phyloP scores from a whole-genome alignment of 2,888 invertebrate genomes.

The Andrena bucephala region DNA sequence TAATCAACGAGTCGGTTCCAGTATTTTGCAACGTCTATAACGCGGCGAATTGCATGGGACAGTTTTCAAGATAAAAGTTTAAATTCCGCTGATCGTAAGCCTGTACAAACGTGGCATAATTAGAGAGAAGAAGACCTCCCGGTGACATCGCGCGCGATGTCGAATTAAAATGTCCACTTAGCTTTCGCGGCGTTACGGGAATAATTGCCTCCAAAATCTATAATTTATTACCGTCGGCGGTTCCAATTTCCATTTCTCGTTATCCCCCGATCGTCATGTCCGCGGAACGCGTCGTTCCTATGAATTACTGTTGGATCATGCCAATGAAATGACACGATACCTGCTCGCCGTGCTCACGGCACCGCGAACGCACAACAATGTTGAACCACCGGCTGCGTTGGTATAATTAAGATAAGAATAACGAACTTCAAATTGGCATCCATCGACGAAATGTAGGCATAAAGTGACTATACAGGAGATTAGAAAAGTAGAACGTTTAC shows the following conservation, averaged over 20 bases:
- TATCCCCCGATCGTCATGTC: conserved; percentile 30
- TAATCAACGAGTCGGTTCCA: conserved; percentile 30
- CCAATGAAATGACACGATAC: conserved; percentile 23
- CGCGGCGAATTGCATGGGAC: background rate
- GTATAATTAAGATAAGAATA: conserved; percentile 61
- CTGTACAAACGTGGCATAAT: background rate
- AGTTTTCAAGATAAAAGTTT: background rate
- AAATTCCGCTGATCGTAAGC: background rate
- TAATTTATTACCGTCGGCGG: background rate
- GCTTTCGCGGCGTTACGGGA: background rate
- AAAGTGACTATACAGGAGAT: conserved; percentile 54
- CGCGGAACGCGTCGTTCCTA: background rate
- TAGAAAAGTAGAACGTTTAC: conserved; percentile 70
- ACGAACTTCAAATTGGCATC: conserved; percentile 61
- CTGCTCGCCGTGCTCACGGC: background rate
- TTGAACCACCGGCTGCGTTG: conserved; percentile 28
- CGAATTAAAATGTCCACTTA: background rate
- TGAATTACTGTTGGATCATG: conserved; percentile 19
- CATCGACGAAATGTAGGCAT: conserved; percentile 47
- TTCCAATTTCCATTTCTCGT: conserved; percentile 2
- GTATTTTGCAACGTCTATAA: conserved; percentile 16
- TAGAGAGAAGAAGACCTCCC: background rate
- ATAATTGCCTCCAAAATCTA: conserved; percentile 9
- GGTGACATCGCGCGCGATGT: background rate
- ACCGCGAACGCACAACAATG: conserved; percentile 38